Base-by-base conservation (phyloP, 2,113 vertebrate species). In the Poicephalus gulielmi region DNA sequence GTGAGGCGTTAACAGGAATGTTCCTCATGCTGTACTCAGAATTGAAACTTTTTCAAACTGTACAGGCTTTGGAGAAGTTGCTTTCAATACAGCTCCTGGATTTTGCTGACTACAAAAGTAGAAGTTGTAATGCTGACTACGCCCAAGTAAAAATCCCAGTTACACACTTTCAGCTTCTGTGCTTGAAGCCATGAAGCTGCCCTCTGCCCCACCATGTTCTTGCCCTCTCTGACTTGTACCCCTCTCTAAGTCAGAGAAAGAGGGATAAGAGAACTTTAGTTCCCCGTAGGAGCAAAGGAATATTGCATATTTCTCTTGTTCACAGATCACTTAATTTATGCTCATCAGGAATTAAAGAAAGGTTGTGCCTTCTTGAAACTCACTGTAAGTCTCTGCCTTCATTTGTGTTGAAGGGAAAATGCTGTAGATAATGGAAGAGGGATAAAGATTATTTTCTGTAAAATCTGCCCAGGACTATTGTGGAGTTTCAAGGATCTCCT, bases 161-260 rank as follows among this genome's bases (percentile, higher is more conserved):
- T 60, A 52, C 82, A 76, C 7, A 55, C 53, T 44, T 76, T 30
- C 18, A 85, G 16, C 17, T 84, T 64, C 35, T 53, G 7, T 79
- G 70, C 57, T 82, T 82, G 52, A 19, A 71, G 35, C 44, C 28
- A 16, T 64, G 23, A 90, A 49, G 31, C 6, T 19, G 7, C 35
- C 22, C 41, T 47, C 30, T 53, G 24, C 3, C 3, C n/a, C 17
- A 8, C 17, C 1, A 0, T 50, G 49, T 35, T 27, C 4, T 1
- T 0, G 0, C 2, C 8, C 5, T 6, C 2, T 30, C 55, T 67
- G 20, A 15, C 43, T 64, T 76, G 18, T 44, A 19, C 20, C 6
- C 6, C 9, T 73, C 18, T 74, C 8, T 50, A 2, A 44, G 9
- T 60, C 10, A 18, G 31, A 64, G 35, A 33, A 63, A 47, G 12